phyloP scores from a whole-genome alignment of 1,140 invertebrate genomes.

The Ips typographus region DNA sequence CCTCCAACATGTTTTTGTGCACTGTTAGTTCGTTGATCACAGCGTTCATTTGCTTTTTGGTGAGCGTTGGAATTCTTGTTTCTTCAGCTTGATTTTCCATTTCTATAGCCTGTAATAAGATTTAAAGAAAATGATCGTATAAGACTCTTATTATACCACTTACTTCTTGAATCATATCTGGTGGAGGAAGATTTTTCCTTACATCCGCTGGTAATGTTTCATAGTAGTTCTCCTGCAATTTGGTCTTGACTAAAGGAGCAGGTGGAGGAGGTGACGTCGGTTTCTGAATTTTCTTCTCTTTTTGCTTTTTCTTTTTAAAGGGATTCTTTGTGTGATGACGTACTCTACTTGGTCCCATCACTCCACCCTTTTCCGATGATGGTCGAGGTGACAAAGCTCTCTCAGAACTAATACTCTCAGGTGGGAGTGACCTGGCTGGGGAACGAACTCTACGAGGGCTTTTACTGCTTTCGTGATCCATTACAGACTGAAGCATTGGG shows the following conservation, averaged over 20 bases:
- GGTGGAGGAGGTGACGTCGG: slow-evolving; percentile 37
- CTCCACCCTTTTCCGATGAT: slow-evolving; percentile 37
- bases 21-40: slow-evolving; percentile 58
- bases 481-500: slow-evolving; percentile 47
- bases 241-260: not conserved
- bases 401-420: slow-evolving; percentile 40
- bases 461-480: not conserved
- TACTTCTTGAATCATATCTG: slow-evolving; percentile 63
- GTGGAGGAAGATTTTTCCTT: slow-evolving; percentile 42
- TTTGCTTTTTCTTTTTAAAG: not conserved
- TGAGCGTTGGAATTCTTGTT: slow-evolving; percentile 51
- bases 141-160: not conserved
- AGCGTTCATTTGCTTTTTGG: slow-evolving; percentile 60
- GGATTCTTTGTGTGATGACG: too few relatives aligned
- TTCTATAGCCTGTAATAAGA: slow-evolving; percentile 52
- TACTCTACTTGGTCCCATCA: not conserved
- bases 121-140: not conserved
- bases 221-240: slow-evolving; percentile 44
- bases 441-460: slow-evolving; percentile 42
- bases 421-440: slow-evolving; percentile 44
- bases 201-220: slow-evolving; percentile 37
- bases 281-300: slow-evolving; percentile 29
- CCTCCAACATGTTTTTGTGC: slow-evolving; percentile 42
- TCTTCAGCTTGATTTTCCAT: slow-evolving; percentile 48
- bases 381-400: slow-evolving; percentile 43